phyloP scores from a whole-genome alignment of 1,140 invertebrate species.

The Drosophila equinoxialis region DNA sequence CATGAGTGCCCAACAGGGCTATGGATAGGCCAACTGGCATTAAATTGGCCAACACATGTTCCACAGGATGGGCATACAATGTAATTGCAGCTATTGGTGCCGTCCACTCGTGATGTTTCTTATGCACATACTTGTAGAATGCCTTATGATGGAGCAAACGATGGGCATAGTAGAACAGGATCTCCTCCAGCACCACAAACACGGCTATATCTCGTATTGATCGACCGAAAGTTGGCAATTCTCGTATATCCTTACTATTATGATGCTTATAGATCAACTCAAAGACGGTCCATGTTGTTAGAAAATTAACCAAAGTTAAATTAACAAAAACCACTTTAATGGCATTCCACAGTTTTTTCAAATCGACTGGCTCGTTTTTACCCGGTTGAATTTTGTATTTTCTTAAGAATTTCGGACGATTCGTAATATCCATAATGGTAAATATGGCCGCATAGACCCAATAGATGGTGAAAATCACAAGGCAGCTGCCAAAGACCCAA shows the following conservation, averaged over 20 bases:
- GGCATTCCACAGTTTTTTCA: conserved; percentile 80
- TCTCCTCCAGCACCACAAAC: conserved; percentile 90
- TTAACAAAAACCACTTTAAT: conserved; percentile 90
- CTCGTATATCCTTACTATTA: conserved; percentile 83
- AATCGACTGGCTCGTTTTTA: conserved; percentile 89
- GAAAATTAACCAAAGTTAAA: conserved; percentile 88
- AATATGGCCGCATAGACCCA: conserved; percentile 90
- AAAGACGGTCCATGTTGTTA: conserved; percentile 85
- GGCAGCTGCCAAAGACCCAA: conserved; percentile 86
- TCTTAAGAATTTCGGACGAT: conserved; percentile 87
- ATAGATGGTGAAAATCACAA: conserved; percentile 86
- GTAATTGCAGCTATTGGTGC: conserved; percentile 91
- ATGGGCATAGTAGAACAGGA: conserved; percentile 94
- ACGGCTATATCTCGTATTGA: conserved; percentile 89
- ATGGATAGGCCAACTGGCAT: conserved; percentile 91
- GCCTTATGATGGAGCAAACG: conserved; percentile 89
- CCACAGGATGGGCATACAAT: conserved; percentile 93
- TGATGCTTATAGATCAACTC: conserved; percentile 84
- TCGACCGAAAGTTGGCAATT: conserved; percentile 91
- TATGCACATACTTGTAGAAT: conserved; percentile 93
- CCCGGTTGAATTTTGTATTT: conserved; percentile 92
- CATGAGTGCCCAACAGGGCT: conserved; percentile 90
- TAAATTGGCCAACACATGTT: conserved; percentile 92
- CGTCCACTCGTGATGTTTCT: conserved; percentile 93
- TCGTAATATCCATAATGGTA: conserved; percentile 89